Evolutionary conservation across 2,113 vertebrate species (phyloP), one percentile per base, ranked within the genome.

Genomic region (Salvator merianae): DNA sequence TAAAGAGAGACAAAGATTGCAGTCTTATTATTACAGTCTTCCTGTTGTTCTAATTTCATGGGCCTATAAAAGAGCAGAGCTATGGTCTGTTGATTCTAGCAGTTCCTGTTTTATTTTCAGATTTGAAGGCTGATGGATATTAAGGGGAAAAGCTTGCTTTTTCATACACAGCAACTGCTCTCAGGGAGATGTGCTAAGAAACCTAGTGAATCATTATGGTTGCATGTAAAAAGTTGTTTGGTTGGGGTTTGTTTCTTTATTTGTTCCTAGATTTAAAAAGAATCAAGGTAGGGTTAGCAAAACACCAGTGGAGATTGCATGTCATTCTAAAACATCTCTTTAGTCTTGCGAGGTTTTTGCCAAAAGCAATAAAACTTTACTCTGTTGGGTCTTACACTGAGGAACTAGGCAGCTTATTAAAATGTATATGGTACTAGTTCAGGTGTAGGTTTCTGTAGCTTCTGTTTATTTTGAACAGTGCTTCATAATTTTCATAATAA

Each of bases 161-260:
- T 55, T 28, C 76, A 9, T 47, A 47, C 79, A 84, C 86, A 88
- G 30, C 84, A 91, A 83, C 0, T 1, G 70, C 84, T 69, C 81
- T 8, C 10, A 81, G 38, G 88, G 81, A 91, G 88, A 91, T 69
- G 69, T 87, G 68, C 83, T 50, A 84, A 91, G 83, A 22, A 77
- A 87, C 26, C n/a, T 62, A 83, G 90, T 93, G 79, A 13, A 92
- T 93, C 87, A 91, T 91, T 82, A 86, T 91, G 89, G 93, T 90
- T 89, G 88, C 93, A 90, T 86, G 80, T 87, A 87, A 70, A 88
- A 86, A 76, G 70, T 86, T 77, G 10, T 43, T 1, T 77, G 30
- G 32, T 66, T 32, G 20, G 14, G 16, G 32, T 47, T 77, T 76
- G 9, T 53, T 69, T 53, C 14, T 16, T 82, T 76, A 87, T 71